Evolutionary conservation across 2,113 vertebrate species (phyloP), one percentile per base, ranked within the genome.

Genomic region (Plecotus auritus): DNA sequence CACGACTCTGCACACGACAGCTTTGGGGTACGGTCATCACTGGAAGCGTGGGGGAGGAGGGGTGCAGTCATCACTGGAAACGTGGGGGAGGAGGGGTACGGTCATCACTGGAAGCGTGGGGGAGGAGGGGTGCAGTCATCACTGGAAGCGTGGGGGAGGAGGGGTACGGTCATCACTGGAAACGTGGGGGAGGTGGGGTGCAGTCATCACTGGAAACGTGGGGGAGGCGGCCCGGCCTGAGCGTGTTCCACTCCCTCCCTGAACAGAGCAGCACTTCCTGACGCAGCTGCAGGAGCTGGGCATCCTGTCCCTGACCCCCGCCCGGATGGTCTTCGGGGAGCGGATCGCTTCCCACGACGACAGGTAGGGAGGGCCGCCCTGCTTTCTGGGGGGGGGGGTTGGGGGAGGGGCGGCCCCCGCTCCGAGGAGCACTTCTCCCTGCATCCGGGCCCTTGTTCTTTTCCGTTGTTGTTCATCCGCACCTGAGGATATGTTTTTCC

Each of bases 291-390:
- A 99, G 95, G 99, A 99, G 96, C 98, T 99, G 96, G 98, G 99
- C 95, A 99, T 99, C 97, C 98, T 99, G 85, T 99, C 99, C 80
- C 99, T 99, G 97, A 99, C 99, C 12, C 99, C 99, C 40, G 99
- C 99, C 85, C 99, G 99, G 97, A 99, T 99, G 97, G 99, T 99
- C 93, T 99, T 99, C 96, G 99, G 99, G 94, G 98, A 99, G 97
- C 99, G 99, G 98, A 99, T 99, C 96, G 98, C 98, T n/a, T 98
- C 99, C 73, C 99, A 99, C 45, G 99, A 99, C 23, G 99, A 99
- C 99, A 99, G 99, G 99, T 99, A 98, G 1, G 95, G 94, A 85
- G 90, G 37, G 32, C 85, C 4, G 0, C 47, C 93, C 91, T 86
- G 49, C 92, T 92, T 92, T 54, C 59, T 76, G 2, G n/a, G 54